Evolutionary conservation across 2,888 invertebrate genomes (phyloP).

Genomic region (Perizoma affinitatum): DNA sequence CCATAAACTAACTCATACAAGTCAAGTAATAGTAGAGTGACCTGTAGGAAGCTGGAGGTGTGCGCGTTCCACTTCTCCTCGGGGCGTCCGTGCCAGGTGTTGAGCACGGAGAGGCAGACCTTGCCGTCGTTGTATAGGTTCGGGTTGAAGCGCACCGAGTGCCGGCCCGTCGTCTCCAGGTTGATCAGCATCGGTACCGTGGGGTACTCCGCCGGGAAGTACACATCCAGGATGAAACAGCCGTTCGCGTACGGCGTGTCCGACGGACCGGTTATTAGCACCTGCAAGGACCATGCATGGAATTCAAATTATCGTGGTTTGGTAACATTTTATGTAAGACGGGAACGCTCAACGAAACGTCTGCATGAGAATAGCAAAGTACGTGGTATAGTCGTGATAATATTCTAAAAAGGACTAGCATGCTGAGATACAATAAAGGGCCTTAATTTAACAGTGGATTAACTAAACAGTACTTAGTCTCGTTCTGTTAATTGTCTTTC

Average conservation of each 20-base stretch:
- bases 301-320: too few species aligned
- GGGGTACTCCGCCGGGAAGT: constrained; percentile 93
- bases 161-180: constrained; percentile 94
- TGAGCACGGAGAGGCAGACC: constrained; percentile 95
- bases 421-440: too few species aligned
- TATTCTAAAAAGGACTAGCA: too few species aligned
- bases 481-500: too few species aligned
- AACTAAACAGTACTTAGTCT: too few species aligned
- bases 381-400: too few species aligned
- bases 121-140: constrained; percentile 98
- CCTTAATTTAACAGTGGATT: too few species aligned
- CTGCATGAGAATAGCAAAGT: too few species aligned
- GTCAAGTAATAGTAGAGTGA: constrained; percentile 38
- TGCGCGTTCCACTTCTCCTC: constrained; percentile 99
- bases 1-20: too few species aligned
- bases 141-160: constrained; percentile 95
- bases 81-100: constrained; percentile 98
- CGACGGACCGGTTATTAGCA: constrained; percentile 95
- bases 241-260: constrained; percentile 97
- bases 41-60: constrained; percentile 95
- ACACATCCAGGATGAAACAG: constrained; percentile 95
- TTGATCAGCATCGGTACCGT: constrained; percentile 95
- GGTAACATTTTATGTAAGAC: too few species aligned
- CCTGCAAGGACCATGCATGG: constrained; percentile 79
- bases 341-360: too few species aligned